These are phyloP conservation scores for Cyclophora punctaria DNA, from an alignment of 2,888 invertebrate genomes.

Conservation along the genomic window DNA sequence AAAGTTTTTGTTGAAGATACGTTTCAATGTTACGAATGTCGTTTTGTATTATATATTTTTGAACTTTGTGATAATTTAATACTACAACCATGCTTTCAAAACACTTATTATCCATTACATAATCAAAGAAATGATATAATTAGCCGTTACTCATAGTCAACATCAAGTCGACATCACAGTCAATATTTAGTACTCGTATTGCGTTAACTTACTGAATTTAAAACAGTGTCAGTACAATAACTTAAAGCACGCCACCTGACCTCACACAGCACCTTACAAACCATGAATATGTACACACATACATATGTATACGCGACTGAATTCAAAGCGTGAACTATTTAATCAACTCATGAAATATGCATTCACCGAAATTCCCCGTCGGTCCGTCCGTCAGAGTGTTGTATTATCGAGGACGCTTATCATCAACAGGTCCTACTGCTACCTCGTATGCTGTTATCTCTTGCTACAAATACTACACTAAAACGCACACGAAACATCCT, in stretches of 20 bases:
- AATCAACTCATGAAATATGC: constrained; percentile 74
- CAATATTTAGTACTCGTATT: no score
- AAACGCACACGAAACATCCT: constrained; percentile 27
- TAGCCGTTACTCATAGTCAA: no score
- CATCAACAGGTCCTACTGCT: constrained; percentile 70
- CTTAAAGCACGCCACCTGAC: constrained; percentile 11
- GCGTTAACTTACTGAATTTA: no score
- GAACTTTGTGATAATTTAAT: no score
- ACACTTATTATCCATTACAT: no score
- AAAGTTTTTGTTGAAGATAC: not conserved
- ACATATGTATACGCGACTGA: constrained; percentile 39
- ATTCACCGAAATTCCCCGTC: constrained; percentile 69
- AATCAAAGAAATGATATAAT: no score
- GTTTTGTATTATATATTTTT: no score
- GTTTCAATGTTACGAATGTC: no score
- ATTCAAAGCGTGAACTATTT: constrained; percentile 70
- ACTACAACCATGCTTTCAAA: no score
- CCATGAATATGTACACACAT: constrained; percentile 26
- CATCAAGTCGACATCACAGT: no score
- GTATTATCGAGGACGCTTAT: constrained; percentile 72
- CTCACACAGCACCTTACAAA: constrained; percentile 33
- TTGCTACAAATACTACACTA: constrained; percentile 64
- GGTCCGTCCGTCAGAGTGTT: constrained; percentile 62
- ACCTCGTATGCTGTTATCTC: constrained; percentile 71
- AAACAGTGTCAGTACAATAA: not conserved